Base-by-base conservation (phyloP, 2,797 vertebrate species). In the Babyrousa celebensis region DNA sequence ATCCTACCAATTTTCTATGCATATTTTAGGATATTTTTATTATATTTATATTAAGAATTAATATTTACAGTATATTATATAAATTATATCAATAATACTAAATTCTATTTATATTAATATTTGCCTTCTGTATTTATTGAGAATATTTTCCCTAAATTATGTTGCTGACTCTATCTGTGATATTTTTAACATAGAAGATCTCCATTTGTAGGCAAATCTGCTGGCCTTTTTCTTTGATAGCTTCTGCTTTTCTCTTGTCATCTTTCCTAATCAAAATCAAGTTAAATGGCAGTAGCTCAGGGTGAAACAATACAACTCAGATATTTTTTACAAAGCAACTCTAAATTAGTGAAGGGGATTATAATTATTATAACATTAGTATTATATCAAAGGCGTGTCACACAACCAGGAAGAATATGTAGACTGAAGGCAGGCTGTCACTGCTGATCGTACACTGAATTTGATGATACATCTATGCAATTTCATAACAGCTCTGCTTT, bases 261-360 rank as follows among this genome's bases (percentile, higher is more conserved):
- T 15, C 25, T 74, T 72, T 60, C 52, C 54, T 89, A 93, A 40
- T 7, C 25, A 79, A 95, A 83, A 77, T 77, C n/a, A 89, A 79
- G 40, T 48, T n/a, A 74, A 7, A 32, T 29, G 15, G 25, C 58
- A 85, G 54, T 29, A 89, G 7, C 5, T 78, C 29, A 60, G 29
- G 5, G 72, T 72, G 21, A 79, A 85, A 72, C 62, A 85, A 71
- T 48, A 68, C 17, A 85, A 32, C 12, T 83, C 27, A 58, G 36
- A 48, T 20, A 23, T 52, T 68, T 72, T 70, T 85, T 70, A 36
- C 6, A 79, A 80, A 85, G 15, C 20, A 89, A 79, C 20, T 85
- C 21, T 27, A 72, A 58, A 85, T 84, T 20, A 80, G 11, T 85
- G 48, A 89, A 8, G 78, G 58, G 12, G 58, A 21, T 79, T 67